Percentiles rank a stretch among this genome's conserved stretches.
Conservation (phyloP, 64 coral and sea anemone species). For the Catalaphyllia jardinei region DNA sequence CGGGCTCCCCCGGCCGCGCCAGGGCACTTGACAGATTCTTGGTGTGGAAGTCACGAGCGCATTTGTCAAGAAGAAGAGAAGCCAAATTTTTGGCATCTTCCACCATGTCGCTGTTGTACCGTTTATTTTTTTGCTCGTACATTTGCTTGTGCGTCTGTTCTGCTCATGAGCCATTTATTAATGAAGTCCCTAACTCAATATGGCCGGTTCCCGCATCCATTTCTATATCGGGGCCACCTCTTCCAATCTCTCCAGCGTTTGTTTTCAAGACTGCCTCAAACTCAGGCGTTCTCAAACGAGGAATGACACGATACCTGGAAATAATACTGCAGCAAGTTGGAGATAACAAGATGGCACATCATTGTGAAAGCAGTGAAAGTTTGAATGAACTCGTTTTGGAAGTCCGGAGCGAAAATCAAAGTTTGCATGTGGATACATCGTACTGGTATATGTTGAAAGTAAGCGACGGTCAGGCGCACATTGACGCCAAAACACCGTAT, state of each 20-base stretch:
- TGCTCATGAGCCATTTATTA: background rate
- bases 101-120: background rate
- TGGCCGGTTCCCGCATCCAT: conserved; percentile 74
- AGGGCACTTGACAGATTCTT: too few species aligned
- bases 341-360: background rate
- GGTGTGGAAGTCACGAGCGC: too few species aligned
- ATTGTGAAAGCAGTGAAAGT: background rate
- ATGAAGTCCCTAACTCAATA: background rate
- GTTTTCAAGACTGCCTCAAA: conserved; percentile 57
- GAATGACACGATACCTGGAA: conserved; percentile 84
- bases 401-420: conserved; percentile 56
- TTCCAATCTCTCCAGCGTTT: conserved; percentile 61
- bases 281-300: conserved; percentile 65
- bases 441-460: conserved; percentile 61
- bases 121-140: background rate
- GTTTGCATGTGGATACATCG: conserved; percentile 32
- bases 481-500: conserved; percentile 61
- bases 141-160: background rate
- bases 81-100: background rate
- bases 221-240: conserved; percentile 16
- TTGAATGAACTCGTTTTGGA: conserved; percentile 39
- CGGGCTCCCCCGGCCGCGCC: background rate
- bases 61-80: background rate
- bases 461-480: conserved; percentile 4
- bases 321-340: conserved; percentile 38